Conservation (phyloP, 2,113 vertebrate genomes). For the Lamprologus callipterus region DNA sequence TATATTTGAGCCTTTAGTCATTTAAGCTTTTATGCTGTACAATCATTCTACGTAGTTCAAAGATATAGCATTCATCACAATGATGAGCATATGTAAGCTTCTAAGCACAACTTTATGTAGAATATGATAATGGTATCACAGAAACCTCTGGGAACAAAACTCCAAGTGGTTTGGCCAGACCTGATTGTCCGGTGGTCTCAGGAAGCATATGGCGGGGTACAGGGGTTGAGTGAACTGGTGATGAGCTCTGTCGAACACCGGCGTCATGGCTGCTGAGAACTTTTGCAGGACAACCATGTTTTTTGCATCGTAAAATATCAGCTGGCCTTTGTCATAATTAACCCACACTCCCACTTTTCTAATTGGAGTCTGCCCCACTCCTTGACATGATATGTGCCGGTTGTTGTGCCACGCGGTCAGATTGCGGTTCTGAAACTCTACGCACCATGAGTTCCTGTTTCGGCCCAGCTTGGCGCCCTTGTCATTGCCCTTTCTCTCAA, state of each 20-base stretch:
- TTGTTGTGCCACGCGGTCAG: slow-evolving; percentile 69
- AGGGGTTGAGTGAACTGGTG: slow-evolving; percentile 71
- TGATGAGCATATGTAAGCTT: not conserved
- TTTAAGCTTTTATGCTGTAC: not conserved
- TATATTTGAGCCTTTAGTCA: not conserved
- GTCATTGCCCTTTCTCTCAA: slow-evolving; percentile 65
- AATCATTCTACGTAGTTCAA: not conserved
- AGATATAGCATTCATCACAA: not conserved
- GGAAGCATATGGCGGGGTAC: slow-evolving; percentile 62
- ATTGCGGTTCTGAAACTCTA: slow-evolving; percentile 53
- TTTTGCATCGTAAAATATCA: slow-evolving; percentile 64
- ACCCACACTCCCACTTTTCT: slow-evolving; percentile 62
- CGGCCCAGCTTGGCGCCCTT: slow-evolving; percentile 66
- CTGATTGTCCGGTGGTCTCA: slow-evolving; percentile 36
- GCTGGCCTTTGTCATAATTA: slow-evolving; percentile 59
- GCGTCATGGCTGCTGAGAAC: slow-evolving; percentile 49
- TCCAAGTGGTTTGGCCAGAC: slow-evolving; percentile 56
- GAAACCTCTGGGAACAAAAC: slow-evolving; percentile 28
- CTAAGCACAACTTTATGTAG: not conserved
- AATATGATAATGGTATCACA: not conserved
- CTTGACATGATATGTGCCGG: slow-evolving; percentile 38
- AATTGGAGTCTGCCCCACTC: not conserved
- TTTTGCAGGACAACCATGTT: slow-evolving; percentile 63
- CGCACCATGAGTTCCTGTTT: slow-evolving; percentile 71
- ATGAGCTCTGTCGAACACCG: slow-evolving; percentile 62